These are phyloP conservation scores for Anastrepha obliqua DNA, from an alignment of 1,140 invertebrate genomes.

Conservation along the genomic window DNA sequence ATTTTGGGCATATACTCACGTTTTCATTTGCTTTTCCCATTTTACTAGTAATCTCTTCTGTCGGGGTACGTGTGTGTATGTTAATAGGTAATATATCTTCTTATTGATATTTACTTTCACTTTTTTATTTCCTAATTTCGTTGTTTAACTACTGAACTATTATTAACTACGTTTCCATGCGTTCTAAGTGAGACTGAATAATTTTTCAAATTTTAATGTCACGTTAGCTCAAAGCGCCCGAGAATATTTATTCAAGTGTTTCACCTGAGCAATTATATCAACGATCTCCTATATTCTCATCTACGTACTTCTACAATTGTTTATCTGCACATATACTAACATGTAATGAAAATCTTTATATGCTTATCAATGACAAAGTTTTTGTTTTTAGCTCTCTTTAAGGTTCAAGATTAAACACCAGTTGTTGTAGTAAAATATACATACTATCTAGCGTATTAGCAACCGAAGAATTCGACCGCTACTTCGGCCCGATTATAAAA, in stretches of 20 bases:
- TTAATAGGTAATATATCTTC: background rate
- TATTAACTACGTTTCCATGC: background rate
- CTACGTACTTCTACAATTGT: background rate
- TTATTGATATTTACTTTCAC: background rate
- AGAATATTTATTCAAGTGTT: conserved; percentile 39
- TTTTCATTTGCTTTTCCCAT: background rate
- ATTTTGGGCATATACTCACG: background rate
- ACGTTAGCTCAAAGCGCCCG: background rate
- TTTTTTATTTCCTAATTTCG: background rate
- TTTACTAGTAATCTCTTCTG: background rate
- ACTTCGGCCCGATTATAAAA: too few species aligned
- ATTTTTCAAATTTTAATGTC: background rate
- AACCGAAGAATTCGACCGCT: too few species aligned
- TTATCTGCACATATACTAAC: conserved; percentile 34
- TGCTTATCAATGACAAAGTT: background rate
- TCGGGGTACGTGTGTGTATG: background rate
- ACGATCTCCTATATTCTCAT: too few species aligned
- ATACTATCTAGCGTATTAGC: too few species aligned
- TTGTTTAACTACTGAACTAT: background rate
- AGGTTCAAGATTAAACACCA: background rate
- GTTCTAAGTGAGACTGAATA: background rate
- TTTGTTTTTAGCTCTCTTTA: background rate
- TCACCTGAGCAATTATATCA: background rate
- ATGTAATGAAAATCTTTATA: background rate
- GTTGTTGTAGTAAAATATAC: too few species aligned